These are phyloP conservation scores for Triplophysa bombifrons DNA, from an alignment of 2,797 vertebrate species.

Conservation along the genomic window DNA sequence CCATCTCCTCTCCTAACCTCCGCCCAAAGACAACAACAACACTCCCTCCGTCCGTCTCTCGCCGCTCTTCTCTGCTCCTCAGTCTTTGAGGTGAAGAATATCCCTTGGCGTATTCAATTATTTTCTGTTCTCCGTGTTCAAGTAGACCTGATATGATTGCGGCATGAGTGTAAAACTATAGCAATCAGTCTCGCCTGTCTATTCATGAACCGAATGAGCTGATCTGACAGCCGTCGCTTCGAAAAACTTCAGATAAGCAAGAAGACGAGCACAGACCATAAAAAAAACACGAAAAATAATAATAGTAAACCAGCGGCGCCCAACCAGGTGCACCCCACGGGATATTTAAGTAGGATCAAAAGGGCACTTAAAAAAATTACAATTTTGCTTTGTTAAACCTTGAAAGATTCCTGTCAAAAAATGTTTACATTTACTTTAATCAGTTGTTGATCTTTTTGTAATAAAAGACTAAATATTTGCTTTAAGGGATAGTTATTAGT, in stretches of 20 bases:
- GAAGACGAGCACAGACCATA: neutral
- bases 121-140: constrained; percentile 36
- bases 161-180: constrained; percentile 23
- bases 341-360: neutral
- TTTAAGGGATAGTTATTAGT: no score
- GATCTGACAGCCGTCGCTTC: neutral
- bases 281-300: neutral
- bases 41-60: constrained; percentile 43
- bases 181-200: neutral
- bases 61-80: constrained; percentile 24
- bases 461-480: no score
- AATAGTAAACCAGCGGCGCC: neutral
- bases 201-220: constrained; percentile 4
- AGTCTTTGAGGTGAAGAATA: constrained; percentile 47
- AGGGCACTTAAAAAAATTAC: neutral
- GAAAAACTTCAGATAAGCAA: constrained; percentile 4
- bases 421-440: no score
- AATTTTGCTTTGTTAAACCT: no score
- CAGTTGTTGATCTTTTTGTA: no score
- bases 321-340: neutral
- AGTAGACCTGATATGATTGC: constrained; percentile 24
- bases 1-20: constrained; percentile 53
- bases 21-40: constrained; percentile 47
- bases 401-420: no score
- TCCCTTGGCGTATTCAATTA: constrained; percentile 33